Percentiles rank a stretch among this genome's conserved stretches.
phyloP scores from a whole-genome alignment of 2,888 invertebrate genomes.

The Polymixis flavicincta region DNA sequence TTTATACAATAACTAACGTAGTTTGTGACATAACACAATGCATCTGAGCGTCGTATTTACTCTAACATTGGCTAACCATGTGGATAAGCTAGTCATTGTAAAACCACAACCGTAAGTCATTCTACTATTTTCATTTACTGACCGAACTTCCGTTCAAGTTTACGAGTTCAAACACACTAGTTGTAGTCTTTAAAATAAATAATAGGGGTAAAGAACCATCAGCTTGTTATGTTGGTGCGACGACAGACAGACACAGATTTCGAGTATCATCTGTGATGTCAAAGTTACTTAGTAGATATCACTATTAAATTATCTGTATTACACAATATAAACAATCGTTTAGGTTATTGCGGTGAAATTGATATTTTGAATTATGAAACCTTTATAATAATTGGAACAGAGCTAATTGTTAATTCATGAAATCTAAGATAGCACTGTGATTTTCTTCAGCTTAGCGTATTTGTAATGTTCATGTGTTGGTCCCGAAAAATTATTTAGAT shows the following conservation, averaged over 20 bases:
- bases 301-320: slow-evolving; percentile 27
- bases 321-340: slow-evolving; percentile 47
- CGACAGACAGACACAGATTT: slow-evolving; percentile 63
- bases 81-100: slow-evolving; percentile 55
- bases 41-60: slow-evolving; percentile 51
- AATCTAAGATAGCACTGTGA: slow-evolving; percentile 24
- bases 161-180: slow-evolving; percentile 72
- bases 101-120: slow-evolving; percentile 64
- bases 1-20: slow-evolving; percentile 40
- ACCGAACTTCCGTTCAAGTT: slow-evolving; percentile 69
- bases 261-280: slow-evolving; percentile 51
- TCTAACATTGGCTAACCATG: slow-evolving; percentile 42
- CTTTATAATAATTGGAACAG: slow-evolving; percentile 14
- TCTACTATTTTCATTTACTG: slow-evolving; percentile 70
- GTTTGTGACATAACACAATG: slow-evolving; percentile 45
- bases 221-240: slow-evolving; percentile 38
- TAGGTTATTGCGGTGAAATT: slow-evolving; percentile 39
- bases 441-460: slow-evolving; percentile 40
- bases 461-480: slow-evolving; percentile 31
- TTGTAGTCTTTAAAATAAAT: slow-evolving; percentile 74
- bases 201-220: slow-evolving; percentile 66
- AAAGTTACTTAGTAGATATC: slow-evolving; percentile 27
- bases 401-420: slow-evolving; percentile 23
- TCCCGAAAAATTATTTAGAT: slow-evolving; percentile 23
- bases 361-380: slow-evolving; percentile 15